phyloP scores from a whole-genome alignment of 2,888 invertebrate genomes.

The Tenthredo livida region DNA sequence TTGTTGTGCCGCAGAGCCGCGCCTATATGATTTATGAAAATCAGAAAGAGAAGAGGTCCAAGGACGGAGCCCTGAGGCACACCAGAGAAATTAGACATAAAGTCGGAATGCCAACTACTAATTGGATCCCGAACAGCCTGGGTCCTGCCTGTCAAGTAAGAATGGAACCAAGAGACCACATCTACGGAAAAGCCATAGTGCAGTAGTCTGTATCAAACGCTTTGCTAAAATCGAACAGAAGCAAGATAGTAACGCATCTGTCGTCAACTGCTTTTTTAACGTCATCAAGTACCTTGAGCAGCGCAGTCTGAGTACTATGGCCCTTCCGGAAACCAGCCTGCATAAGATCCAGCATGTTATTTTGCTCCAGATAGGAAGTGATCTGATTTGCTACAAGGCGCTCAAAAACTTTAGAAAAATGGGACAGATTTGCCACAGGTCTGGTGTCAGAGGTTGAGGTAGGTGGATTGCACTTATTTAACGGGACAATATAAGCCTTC shows the following conservation, averaged over 20 bases:
- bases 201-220: neutral
- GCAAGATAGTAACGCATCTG: no score
- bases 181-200: neutral
- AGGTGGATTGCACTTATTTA: neutral
- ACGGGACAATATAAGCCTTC: no score
- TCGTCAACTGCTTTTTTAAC: neutral
- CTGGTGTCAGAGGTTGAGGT: neutral
- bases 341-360: neutral
- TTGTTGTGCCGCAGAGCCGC: neutral
- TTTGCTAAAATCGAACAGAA: no score
- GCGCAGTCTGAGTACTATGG: neutral
- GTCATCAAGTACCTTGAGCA: neutral
- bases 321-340: neutral
- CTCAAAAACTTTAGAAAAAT: neutral
- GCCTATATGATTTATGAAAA: conserved; percentile 4
- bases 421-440: neutral
- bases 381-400: neutral
- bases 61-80: conserved; percentile 16
- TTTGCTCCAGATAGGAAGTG: neutral
- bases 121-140: neutral
- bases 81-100: neutral
- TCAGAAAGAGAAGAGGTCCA: neutral
- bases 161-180: neutral
- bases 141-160: neutral
- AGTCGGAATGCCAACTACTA: neutral